A percentile compares a stretch with the other conserved stretches of the same genome.
These are phyloP conservation scores for Cephus spinipes DNA, from an alignment of 2,888 invertebrate genomes.

Conservation along the genomic window DNA sequence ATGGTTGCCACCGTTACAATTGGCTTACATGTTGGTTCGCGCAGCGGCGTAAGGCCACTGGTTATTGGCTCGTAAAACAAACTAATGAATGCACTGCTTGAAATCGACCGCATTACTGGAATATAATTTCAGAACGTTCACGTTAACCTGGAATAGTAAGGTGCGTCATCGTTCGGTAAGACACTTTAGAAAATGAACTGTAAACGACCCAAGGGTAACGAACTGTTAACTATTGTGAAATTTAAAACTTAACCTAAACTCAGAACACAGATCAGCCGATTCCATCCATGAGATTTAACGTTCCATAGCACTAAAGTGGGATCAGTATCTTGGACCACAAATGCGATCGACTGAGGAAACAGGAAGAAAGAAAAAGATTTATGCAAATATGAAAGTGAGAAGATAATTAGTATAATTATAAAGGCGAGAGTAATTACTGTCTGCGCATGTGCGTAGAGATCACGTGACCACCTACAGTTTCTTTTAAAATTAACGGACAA, in stretches of 20 bases:
- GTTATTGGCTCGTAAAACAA: slow-evolving; percentile 58
- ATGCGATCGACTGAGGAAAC: neutral
- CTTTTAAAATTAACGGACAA: neutral
- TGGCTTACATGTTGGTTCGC: slow-evolving; percentile 59
- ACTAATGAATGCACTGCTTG: slow-evolving; percentile 62
- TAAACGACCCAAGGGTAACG: slow-evolving; percentile 1
- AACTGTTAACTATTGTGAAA: neutral
- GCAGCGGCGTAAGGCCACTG: slow-evolving; percentile 33
- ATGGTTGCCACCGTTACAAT: slow-evolving; percentile 52
- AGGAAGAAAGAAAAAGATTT: slow-evolving; percentile 7
- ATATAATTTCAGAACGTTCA: slow-evolving; percentile 54
- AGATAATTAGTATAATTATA: slow-evolving; percentile 42
- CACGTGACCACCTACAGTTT: neutral
- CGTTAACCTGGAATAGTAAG: slow-evolving; percentile 1
- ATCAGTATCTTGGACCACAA: neutral
- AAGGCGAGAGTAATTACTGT: slow-evolving; percentile 49
- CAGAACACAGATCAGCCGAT: neutral
- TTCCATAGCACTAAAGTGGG: neutral
- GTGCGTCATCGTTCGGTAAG: slow-evolving; percentile 13
- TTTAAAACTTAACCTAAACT: neutral
- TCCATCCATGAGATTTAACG: neutral
- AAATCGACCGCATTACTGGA: slow-evolving; percentile 36
- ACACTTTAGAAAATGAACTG: slow-evolving; percentile 43
- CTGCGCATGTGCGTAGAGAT: neutral
- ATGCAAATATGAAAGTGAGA: slow-evolving; percentile 62